phyloP scores from a whole-genome alignment of 2,888 invertebrate species.

The Eupithecia abbreviata region DNA sequence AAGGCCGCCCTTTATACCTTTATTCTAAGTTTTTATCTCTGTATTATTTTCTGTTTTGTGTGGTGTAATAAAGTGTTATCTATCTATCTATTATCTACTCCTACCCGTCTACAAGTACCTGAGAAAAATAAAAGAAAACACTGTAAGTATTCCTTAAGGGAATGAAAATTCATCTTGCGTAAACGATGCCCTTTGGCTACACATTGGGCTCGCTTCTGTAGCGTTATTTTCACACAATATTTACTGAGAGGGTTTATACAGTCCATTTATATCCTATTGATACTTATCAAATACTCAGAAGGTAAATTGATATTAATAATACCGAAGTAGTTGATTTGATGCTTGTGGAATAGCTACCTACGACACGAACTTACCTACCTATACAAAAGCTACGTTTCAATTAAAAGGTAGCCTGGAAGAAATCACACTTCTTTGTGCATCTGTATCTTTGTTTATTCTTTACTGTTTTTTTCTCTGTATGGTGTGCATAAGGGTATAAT shows the following conservation, averaged over 20 bases:
- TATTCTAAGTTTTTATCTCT: too few relatives aligned
- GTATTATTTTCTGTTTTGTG: too few relatives aligned
- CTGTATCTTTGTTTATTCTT: too few relatives aligned
- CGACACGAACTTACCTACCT: too few relatives aligned
- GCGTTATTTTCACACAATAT: not conserved
- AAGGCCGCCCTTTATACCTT: too few relatives aligned
- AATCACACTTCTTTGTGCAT: too few relatives aligned
- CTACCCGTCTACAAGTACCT: not conserved
- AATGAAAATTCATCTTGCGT: slow-evolving; percentile 43
- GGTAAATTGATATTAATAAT: not conserved
- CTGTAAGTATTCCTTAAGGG: slow-evolving; percentile 13
- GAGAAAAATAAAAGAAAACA: not conserved
- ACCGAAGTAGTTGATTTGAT: not conserved
- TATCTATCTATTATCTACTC: not conserved
- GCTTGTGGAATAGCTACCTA: not conserved
- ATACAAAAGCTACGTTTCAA: too few relatives aligned
- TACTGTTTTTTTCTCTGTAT: too few relatives aligned
- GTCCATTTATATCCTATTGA: not conserved
- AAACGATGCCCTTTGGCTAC: slow-evolving; percentile 33
- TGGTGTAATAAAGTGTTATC: not conserved
- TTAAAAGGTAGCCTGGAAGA: too few relatives aligned
- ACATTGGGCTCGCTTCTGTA: slow-evolving; percentile 12
- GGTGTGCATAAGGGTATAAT: too few relatives aligned
- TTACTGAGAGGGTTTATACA: not conserved
- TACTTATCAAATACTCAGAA: not conserved